Evolutionary conservation across 2,888 invertebrate species (phyloP).

Genomic region (Apomyelois bistriatella): DNA sequence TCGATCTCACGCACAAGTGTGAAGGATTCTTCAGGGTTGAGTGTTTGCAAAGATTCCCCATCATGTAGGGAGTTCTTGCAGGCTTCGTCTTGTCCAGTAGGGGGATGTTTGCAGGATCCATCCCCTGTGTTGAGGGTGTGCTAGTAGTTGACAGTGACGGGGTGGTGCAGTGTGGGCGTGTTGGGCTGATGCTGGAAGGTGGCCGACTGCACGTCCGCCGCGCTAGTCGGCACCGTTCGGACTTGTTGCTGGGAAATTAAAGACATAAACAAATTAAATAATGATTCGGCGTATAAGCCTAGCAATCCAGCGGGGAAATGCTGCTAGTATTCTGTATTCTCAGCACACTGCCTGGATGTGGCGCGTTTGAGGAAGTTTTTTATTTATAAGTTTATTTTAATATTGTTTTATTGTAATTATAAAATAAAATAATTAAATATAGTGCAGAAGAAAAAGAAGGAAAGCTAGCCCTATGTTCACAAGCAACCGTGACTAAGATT

Average conservation of each 20-base stretch:
- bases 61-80: neutral
- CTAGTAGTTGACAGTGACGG: slow-evolving; percentile 75
- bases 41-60: neutral
- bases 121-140: slow-evolving; percentile 21
- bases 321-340: no score
- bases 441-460: no score
- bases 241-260: slow-evolving; percentile 42
- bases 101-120: neutral
- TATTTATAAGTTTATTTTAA: no score
- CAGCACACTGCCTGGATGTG: no score
- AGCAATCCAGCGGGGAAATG: no score
- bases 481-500: no score
- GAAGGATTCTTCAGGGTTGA: neutral
- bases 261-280: no score
- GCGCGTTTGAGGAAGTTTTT: no score
- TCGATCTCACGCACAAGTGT: slow-evolving; percentile 3
- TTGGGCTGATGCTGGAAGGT: slow-evolving; percentile 41
- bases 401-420: no score
- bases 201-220: slow-evolving; percentile 26
- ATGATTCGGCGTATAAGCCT: no score
- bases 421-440: no score
- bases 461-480: no score
- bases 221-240: slow-evolving; percentile 33
- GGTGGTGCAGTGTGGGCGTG: slow-evolving; percentile 56
- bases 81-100: neutral